phyloP scores from a whole-genome alignment of 1,140 invertebrate species.

The Vanessa tameamea region DNA sequence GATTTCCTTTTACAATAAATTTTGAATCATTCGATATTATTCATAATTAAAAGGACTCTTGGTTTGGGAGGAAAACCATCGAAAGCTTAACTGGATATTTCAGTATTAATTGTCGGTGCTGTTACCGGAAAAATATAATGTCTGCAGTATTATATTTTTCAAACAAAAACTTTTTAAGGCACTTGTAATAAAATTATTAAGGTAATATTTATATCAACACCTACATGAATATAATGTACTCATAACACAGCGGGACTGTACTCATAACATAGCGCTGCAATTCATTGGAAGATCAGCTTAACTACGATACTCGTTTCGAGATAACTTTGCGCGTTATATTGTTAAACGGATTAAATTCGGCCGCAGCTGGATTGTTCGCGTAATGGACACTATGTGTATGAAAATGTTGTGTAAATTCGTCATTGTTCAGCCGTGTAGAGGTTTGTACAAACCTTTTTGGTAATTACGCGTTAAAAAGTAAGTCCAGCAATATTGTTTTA shows the following conservation, averaged over 20 bases:
- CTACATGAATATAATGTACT: no score
- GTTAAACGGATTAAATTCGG: conserved; percentile 61
- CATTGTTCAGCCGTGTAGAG: conserved; percentile 26
- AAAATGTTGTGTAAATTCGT: conserved; percentile 31
- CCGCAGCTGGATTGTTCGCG: conserved; percentile 38
- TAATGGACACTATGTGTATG: conserved; percentile 37
- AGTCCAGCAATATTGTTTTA: background rate
- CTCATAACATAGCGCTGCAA: background rate
- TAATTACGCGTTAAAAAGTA: conserved; percentile 16
- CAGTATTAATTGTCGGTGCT: no score
- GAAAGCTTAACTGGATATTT: no score
- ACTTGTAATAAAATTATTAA: no score
- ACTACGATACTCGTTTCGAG: conserved; percentile 48
- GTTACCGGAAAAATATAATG: no score
- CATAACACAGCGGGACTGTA: background rate
- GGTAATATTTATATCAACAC: no score
- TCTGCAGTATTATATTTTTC: no score
- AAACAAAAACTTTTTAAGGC: no score
- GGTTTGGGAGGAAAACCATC: no score
- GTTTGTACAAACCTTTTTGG: conserved; percentile 12
- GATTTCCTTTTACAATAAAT: no score
- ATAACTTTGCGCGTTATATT: conserved; percentile 56
- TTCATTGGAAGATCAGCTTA: background rate
- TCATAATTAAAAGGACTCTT: no score
- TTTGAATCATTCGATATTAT: no score